A percentile compares a stretch with the other conserved stretches of the same genome.
These are phyloP conservation scores for Acleris laterana DNA, from an alignment of 2,888 invertebrate species.

Conservation along the genomic window DNA sequence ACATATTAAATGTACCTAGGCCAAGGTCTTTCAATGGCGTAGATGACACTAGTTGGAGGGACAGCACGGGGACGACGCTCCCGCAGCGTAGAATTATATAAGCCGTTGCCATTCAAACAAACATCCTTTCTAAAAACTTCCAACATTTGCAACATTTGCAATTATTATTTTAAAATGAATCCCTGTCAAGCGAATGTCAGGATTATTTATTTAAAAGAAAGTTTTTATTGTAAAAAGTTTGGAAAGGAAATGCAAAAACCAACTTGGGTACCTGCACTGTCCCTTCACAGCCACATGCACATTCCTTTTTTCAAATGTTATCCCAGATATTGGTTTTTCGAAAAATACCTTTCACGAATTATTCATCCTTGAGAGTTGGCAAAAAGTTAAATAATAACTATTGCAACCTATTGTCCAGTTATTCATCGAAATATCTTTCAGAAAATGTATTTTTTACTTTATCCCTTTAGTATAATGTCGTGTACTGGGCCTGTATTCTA, in stretches of 20 bases:
- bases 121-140: constrained; percentile 42
- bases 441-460: too few relatives aligned
- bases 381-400: constrained; percentile 65
- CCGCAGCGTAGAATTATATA: not conserved
- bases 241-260: constrained; percentile 84
- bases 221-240: constrained; percentile 82
- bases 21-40: too few relatives aligned
- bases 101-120: constrained; percentile 10
- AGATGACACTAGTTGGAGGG: too few relatives aligned
- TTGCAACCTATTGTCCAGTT: constrained; percentile 61
- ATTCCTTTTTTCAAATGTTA: constrained; percentile 72
- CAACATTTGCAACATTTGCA: constrained; percentile 53
- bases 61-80: too few relatives aligned
- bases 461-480: too few relatives aligned
- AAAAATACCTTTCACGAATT: constrained; percentile 65
- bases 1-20: too few relatives aligned
- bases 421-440: constrained; percentile 39
- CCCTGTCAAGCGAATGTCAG: constrained; percentile 77
- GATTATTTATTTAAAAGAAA: constrained; percentile 85
- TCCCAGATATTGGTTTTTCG: constrained; percentile 64
- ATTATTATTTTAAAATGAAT: constrained; percentile 81
- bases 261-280: constrained; percentile 74
- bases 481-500: too few relatives aligned
- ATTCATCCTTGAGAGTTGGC: constrained; percentile 52
- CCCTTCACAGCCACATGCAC: constrained; percentile 79